Base-by-base conservation (phyloP, 2,113 vertebrate genomes). In the Raja brachyura region DNA sequence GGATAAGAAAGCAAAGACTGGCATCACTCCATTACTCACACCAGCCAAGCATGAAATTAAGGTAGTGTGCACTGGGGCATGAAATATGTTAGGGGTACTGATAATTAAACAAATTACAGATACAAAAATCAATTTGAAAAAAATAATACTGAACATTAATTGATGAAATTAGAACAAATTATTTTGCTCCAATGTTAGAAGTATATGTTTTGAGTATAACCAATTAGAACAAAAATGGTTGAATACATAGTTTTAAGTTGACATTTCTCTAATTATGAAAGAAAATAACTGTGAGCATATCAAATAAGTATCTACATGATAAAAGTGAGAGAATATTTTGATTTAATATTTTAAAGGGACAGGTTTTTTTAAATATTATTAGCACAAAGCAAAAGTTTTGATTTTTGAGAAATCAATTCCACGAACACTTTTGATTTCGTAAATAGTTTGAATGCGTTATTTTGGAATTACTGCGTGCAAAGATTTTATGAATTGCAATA, bases 1-100 rank as follows among this genome's bases (percentile, higher is more conserved):
- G 86, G 97, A 97, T 88, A 81, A 59, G 28, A 93, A 59, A 48
- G 63, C 61, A 48, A 93, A 95, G 0, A 95, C 97, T 16, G 97
- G 97, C 68, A 94, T 96, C 48, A 96, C 96, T 0, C 96, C 95
- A 92, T 92, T 33, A 0, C 93, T 97, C 0, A 94, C 96, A 0
- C 95, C 96, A 0, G 22, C 96, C 92, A 96, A 96, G 94, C 97
- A 96, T 0, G 97, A 98, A 94, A 96, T 97, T 63, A 98, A 99
- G 98, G 98, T 99, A 99, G 56, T 95, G 94, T 94, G 18, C 13
- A 54, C 33, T 54, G 68, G 90, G 22, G 90, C 68, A 73, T 73
- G 90, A 39, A 92, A 92, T 73, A 54, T 73, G 33, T 59, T 48
- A 59, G 22, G 54, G 7, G 81, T 73, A 73, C 33, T 74, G 90